A percentile compares a stretch with the other conserved stretches of the same genome.
These are phyloP conservation scores for Spheniscus humboldti DNA, from an alignment of 2,797 vertebrate species.

Conservation along the genomic window DNA sequence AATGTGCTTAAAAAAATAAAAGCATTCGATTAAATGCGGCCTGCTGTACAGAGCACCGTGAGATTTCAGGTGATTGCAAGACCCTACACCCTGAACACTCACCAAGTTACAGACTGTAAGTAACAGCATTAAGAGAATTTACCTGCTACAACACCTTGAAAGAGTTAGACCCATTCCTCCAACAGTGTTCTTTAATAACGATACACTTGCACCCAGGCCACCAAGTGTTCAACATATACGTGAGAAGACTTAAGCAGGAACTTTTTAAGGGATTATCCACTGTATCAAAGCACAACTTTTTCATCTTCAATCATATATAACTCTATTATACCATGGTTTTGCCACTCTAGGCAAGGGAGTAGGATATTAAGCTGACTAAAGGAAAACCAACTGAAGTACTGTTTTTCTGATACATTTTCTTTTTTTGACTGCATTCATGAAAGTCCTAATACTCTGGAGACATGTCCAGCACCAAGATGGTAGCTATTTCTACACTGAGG, in stretches of 20 bases:
- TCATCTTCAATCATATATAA: background rate
- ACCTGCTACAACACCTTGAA: background rate
- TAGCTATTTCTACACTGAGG: background rate
- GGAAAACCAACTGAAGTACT: background rate
- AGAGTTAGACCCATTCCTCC: background rate
- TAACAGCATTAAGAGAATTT: background rate
- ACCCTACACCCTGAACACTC: accelerated
- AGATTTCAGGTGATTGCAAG: background rate
- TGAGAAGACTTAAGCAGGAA: background rate
- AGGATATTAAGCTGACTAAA: background rate
- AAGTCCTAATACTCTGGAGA: background rate
- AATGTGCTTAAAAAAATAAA: constrained; percentile 78
- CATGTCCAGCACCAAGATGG: background rate
- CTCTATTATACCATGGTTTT: background rate
- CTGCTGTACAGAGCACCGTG: accelerated
- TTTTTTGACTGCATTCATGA: background rate
- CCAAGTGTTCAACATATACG: accelerated
- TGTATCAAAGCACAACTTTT: background rate
- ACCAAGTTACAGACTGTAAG: background rate
- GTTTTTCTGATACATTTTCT: background rate
- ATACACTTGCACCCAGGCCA: background rate
- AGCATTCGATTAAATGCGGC: accelerated
- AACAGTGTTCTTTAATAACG: background rate
- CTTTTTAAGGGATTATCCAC: background rate
- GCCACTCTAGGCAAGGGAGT: background rate